These are phyloP conservation scores for Threskiornis aethiopicus DNA, from an alignment of 2,797 vertebrate genomes.

Conservation along the genomic window DNA sequence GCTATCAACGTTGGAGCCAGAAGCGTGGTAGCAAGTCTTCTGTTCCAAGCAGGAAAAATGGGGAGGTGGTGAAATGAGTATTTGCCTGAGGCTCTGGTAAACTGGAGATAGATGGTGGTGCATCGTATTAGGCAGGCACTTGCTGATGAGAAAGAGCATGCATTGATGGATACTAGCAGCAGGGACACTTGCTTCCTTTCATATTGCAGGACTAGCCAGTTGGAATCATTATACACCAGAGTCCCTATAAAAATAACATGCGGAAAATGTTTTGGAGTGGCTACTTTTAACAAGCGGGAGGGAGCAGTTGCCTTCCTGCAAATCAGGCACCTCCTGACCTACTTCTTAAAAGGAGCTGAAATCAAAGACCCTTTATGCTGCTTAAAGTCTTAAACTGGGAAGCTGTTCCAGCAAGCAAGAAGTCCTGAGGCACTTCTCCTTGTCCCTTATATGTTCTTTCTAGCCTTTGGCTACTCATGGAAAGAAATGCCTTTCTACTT, in stretches of 20 bases:
- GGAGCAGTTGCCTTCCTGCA: neutral
- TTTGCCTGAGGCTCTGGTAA: neutral
- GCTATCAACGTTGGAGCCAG: neutral
- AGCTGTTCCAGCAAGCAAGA: neutral
- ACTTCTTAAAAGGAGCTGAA: constrained; percentile 50
- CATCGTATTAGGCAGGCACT: neutral
- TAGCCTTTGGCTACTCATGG: constrained; percentile 82
- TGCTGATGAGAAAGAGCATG: neutral
- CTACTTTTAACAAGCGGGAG: constrained; percentile 23
- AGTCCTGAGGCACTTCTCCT: constrained; percentile 68
- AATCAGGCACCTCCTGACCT: constrained; percentile 34
- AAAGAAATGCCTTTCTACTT: constrained; percentile 88
- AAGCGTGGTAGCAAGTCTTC: neutral
- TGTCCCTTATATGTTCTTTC: constrained; percentile 71
- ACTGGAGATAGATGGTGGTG: neutral
- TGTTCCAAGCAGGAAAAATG: neutral
- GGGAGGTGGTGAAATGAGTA: constrained; percentile 10
- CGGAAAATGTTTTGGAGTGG: neutral
- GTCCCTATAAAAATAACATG: neutral
- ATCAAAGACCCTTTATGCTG: constrained; percentile 33
- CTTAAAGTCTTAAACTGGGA: constrained; percentile 7
- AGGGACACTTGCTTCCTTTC: neutral
- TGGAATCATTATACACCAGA: neutral
- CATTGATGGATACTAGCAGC: neutral
- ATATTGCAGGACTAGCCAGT: neutral